Evolutionary conservation across 2,113 vertebrate genomes (phyloP).

Genomic region (Ranitomeya imitator): DNA sequence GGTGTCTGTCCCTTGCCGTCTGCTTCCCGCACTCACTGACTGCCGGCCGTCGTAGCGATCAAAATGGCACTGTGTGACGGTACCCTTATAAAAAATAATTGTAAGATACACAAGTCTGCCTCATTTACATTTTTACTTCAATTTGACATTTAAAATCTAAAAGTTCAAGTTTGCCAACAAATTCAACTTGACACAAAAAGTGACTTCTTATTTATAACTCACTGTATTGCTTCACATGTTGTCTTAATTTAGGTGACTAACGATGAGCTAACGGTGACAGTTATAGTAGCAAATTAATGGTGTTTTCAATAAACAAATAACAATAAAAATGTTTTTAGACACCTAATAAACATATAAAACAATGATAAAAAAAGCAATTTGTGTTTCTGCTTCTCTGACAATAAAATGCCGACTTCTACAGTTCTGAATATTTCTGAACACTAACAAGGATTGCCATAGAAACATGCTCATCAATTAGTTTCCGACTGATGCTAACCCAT

Average conservation of each 20-base stretch:
- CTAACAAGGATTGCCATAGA: constrained; percentile 74
- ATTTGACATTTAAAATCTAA: background rate
- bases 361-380: background rate
- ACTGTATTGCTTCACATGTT: background rate
- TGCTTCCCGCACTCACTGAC: too few relatives aligned
- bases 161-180: background rate
- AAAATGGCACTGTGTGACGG: too few relatives aligned
- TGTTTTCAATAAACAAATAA: background rate
- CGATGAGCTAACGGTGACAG: background rate
- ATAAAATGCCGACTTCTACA: constrained; percentile 46
- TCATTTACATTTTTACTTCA: background rate
- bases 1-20: too few relatives aligned
- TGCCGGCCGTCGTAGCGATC: too few relatives aligned
- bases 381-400: background rate
- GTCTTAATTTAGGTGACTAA: background rate
- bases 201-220: background rate
- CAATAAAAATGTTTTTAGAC: background rate
- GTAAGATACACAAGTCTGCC: too few relatives aligned
- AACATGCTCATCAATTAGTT: constrained; percentile 74
- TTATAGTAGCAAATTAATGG: background rate
- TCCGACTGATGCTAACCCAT: constrained; percentile 69
- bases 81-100: too few relatives aligned
- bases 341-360: background rate
- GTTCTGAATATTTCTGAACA: constrained; percentile 69
- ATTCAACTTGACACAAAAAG: background rate